Base-by-base conservation (phyloP, 2,113 vertebrate genomes). In the Rana temporaria region DNA sequence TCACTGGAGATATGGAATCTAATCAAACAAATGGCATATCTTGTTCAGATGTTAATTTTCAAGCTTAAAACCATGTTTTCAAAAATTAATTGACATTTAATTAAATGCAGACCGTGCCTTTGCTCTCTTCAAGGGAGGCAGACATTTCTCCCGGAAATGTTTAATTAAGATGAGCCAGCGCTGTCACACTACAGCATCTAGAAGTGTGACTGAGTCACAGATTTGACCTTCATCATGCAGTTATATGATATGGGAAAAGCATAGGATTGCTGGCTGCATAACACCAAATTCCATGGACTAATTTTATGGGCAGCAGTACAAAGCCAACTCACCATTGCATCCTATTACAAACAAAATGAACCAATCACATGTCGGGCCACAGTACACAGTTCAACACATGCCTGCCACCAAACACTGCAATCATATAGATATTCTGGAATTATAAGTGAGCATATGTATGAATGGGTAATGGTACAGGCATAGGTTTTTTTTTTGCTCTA, bases 41-140 rank as follows among this genome's bases (percentile, higher is more conserved):
- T 62, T 80, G 78, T 52, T 81, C 56, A 63, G 16, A 63, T 30
- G 34, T 34, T 81, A 64, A 81, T 81, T 73, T 62, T 63, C 48
- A 63, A 72, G 63, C 57, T 65, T 81, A 73, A 72, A 73, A 22
- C 24, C 57, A 64, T 64, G 57, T 64, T 81, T 64, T 73, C 59
- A 81, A 64, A 81, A 73, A 73, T 73, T 72, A 81, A 81, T 81
- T 81, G 79, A 81, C 59, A 81, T 81, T 73, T 81, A 72, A 73
- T 72, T 81, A 81, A 81, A 56, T 52, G 17, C 68, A 72, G 69
- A 62, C 71, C 60, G 18, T 16, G 60, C 34, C 22, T 81, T 16
- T 72, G 69, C 55, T 65, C 79, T 55, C 38, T 55, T 65, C 79
- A 72, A 19, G 68, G 57, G 69, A 72, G 63, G 42, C 62, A 24